Base-by-base conservation (phyloP, 1,140 invertebrate species). In the Drosophila miranda region DNA sequence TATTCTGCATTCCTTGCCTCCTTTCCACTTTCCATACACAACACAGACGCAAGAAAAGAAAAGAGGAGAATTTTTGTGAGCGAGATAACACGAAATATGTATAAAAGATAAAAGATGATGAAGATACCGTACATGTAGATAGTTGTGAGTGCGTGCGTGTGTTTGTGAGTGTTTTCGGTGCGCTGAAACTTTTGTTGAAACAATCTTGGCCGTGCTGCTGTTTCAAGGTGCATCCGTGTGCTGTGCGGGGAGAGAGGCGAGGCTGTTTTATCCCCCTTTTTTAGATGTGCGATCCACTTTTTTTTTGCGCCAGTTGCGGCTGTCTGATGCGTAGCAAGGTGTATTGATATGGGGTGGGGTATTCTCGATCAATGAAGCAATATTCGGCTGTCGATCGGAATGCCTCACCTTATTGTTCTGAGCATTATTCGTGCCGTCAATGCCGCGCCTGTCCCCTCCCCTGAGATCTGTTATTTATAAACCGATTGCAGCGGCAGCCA, bases 131-230 rank as follows among this genome's bases (percentile, higher is more conserved):
- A 67, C 30, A 44, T 26, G 5, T 26, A 26, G 23, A 26, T 26
- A 26, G 3, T 26, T 26, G 23, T 26, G 23, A 26, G 23, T 26
- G 23, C 23, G 11, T 54, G 43, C 51, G 23, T 50, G 28, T 59
- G 56, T 54, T 42, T 51, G 26, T 38, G 57, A 61, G 45, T 67
- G 53, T 61, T 59, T 43, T 70, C 51, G 52, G 67, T 84, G 67
- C 41, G 56, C 26, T 72, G 53, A 54, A 72, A 78, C 59, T 75
- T 87, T 81, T 75, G 83, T 86, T 87, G 87, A 82, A 81, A 81
- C 61, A 87, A 87, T 77, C 73, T 84, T 87, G 82, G 82, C 81
- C 81, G 74, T 86, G 82, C 73, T 69, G 58, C 66, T 73, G 73
- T 59, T 73, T 87, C 77, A 86, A 86, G 81, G 81, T 86, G 81